phyloP scores from a whole-genome alignment of 2,888 invertebrate species.

The Acleris literana region DNA sequence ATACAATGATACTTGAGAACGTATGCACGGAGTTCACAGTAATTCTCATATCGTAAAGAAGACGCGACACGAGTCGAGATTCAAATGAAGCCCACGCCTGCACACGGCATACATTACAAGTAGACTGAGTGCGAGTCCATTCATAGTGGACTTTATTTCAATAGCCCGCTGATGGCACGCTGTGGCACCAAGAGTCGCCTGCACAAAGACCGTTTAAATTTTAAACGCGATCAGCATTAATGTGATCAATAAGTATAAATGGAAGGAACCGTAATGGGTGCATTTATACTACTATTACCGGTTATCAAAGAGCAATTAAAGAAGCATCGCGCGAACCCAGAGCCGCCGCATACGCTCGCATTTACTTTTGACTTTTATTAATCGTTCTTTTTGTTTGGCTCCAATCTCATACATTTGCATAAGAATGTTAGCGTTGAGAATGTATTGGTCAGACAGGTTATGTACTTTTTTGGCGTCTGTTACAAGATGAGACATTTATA shows the following conservation, averaged over 20 bases:
- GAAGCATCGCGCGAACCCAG: conserved; percentile 63
- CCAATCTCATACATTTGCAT: conserved; percentile 72
- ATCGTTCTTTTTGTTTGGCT: conserved; percentile 71
- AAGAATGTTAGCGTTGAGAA: conserved; percentile 62
- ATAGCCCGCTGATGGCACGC: conserved; percentile 41
- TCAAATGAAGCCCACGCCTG: conserved; percentile 63
- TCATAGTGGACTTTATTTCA: conserved; percentile 54
- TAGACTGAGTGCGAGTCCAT: conserved; percentile 50
- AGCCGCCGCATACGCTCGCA: conserved; percentile 61
- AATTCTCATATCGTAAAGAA: conserved; percentile 51
- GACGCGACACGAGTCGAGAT: conserved; percentile 53
- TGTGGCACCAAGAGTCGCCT: conserved; percentile 44
- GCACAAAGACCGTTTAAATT: conserved; percentile 55
- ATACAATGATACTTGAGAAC: conserved; percentile 26
- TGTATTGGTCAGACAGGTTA: conserved; percentile 46
- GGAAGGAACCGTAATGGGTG: conserved; percentile 64
- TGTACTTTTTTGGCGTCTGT: conserved; percentile 36
- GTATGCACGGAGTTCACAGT: conserved; percentile 23
- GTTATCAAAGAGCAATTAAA: conserved; percentile 77
- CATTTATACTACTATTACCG: conserved; percentile 72
- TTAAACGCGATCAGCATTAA: conserved; percentile 59
- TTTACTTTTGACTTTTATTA: conserved; percentile 75
- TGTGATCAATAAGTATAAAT: conserved; percentile 57
- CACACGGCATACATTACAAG: conserved; percentile 55
- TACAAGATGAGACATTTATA: conserved; percentile 7